Conservation (phyloP, 35 echinoderm and acorn worm species). For the Lytechinus variegatus region DNA sequence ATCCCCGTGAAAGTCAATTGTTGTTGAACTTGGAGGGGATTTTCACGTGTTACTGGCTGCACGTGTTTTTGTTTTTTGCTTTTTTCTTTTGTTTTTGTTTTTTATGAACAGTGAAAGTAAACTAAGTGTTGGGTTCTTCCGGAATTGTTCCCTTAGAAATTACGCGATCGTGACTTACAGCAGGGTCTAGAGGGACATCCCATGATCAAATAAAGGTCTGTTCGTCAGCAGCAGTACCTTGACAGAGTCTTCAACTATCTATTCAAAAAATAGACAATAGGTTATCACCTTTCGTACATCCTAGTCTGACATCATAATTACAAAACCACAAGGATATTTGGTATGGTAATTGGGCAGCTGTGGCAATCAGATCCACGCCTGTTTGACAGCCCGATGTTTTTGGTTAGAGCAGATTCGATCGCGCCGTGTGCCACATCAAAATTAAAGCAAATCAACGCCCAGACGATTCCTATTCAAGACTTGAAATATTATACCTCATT, state of each 20-base stretch:
- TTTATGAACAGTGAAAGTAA: too few species aligned
- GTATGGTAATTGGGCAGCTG: constrained; percentile 9
- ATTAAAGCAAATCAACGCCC: constrained; percentile 1
- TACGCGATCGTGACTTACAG: background rate
- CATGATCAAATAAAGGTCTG: background rate
- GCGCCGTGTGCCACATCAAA: background rate
- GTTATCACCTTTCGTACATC: background rate
- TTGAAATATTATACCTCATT: background rate
- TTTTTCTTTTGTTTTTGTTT: too few species aligned
- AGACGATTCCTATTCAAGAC: background rate
- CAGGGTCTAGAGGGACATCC: background rate
- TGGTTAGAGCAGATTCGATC: background rate
- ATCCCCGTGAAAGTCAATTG: too few species aligned
- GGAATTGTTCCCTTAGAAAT: background rate
- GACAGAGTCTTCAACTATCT: background rate
- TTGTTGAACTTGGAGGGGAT: too few species aligned
- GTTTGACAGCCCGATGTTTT: background rate
- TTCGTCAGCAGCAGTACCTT: background rate
- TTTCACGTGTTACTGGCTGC: too few species aligned
- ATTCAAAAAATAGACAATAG: background rate
- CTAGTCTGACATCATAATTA: constrained; percentile 4
- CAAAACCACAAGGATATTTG: constrained; percentile 11
- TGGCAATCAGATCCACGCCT: background rate
- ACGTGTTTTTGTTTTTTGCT: too few species aligned
- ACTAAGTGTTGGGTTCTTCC: background rate